Evolutionary conservation across 1,140 invertebrate species (phyloP).

Genomic region (Lasioglossum baleicum): DNA sequence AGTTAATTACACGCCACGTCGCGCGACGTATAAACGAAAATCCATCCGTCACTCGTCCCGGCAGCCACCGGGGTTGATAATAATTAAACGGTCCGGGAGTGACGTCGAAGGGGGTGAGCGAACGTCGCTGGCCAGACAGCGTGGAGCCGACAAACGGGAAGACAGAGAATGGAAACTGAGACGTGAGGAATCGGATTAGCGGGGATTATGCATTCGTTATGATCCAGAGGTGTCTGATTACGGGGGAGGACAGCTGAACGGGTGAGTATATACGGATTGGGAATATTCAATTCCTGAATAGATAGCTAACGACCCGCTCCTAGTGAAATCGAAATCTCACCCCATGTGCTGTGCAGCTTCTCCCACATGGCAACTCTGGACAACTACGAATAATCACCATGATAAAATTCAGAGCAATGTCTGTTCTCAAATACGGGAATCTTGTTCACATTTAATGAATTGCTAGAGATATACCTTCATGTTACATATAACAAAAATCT

Average conservation of each 20-base stretch:
- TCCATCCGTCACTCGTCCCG: conserved; percentile 34
- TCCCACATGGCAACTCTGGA: no score
- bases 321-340: background rate
- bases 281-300: background rate
- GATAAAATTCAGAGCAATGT: no score
- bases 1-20: conserved; percentile 47
- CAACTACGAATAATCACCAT: no score
- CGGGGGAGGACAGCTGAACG: background rate
- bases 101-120: conserved; percentile 2
- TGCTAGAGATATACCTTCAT: no score
- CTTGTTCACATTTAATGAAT: no score
- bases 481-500: no score
- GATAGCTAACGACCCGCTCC: background rate
- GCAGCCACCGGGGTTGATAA: conserved; percentile 38
- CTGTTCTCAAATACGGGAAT: no score
- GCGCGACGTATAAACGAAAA: conserved; percentile 47
- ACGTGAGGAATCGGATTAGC: conserved; percentile 24
- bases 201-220: conserved; percentile 10
- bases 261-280: background rate
- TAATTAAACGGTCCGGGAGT: conserved; percentile 45
- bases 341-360: no score
- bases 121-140: background rate
- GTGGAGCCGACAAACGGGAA: background rate
- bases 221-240: background rate
- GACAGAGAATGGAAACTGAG: background rate